Evolutionary conservation across 37 sponge, comb jelly and placozoan genomes (phyloP), one percentile per base, ranked within the genome.

Genomic region (Mnemiopsis leidyi): DNA sequence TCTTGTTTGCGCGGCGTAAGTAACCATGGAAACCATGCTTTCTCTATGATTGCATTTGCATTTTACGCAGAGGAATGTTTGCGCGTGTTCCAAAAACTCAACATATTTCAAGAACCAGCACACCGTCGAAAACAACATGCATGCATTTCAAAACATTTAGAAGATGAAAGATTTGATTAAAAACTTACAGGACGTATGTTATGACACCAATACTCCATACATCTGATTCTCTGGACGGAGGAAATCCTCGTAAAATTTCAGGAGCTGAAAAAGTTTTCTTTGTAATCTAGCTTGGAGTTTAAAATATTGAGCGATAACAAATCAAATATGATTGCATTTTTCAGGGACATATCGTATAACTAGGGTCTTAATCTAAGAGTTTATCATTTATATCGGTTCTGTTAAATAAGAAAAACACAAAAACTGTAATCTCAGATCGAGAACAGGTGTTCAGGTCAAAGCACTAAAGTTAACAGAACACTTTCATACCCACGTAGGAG

Each of bases 111-210:
- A 18, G 61, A 13, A 48, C 61, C 61, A 13, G 13, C 5, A 48
- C 61, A 48, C 61, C 13, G 13, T 5, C 5, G 13, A 18, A 48
- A 48, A 48, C 61, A 48, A 48, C 61, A 48, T 18, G 61, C 61
- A 48, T 48, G 13, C 9, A 48, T 48, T 48, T 48, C 9, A 48
- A 48, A 18, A 48, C 61, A 48, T 13, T 5, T 18, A 48, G 61
- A 13, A 48, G 5, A 48, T n/a, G n/a, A n/a, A n/a, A n/a, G n/a
- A n/a, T n/a, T 48, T 48, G 61, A 48, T 48, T 25, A 25, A 28
- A 25, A 69, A 79, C 82, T 79, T 79, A 79, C 82, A 79, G 82
- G 2, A 79, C 82, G 38, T 79, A 79, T 23, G 82, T 35, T 33
- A 79, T 34, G 21, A 79, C 82, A 33, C 82, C 82, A 7, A 79